phyloP scores from a whole-genome alignment of 1,140 invertebrate genomes.

The Metaphire vulgaris region DNA sequence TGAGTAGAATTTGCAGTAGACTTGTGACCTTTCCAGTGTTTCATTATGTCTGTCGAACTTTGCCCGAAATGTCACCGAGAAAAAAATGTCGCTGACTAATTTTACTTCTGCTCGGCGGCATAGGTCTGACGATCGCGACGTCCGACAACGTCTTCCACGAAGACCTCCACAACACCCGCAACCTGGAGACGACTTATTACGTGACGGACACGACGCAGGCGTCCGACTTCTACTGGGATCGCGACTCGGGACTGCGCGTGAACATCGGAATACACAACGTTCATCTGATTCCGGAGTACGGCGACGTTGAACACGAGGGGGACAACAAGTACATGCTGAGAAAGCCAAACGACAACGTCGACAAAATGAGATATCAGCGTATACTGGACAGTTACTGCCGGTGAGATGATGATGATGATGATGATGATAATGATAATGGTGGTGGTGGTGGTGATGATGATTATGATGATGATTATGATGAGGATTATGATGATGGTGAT shows the following conservation, averaged over 20 bases:
- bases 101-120: no score
- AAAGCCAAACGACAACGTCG: conserved; percentile 28
- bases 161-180: conserved; percentile 24
- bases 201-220: conserved; percentile 30
- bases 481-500: no score
- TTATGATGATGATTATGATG: no score
- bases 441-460: no score
- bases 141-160: conserved; percentile 30
- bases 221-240: conserved; percentile 27
- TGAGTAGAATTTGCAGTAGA: no score
- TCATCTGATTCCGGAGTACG: conserved; percentile 29
- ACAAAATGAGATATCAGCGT: conserved; percentile 6
- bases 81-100: no score
- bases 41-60: no score
- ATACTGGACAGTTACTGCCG: background rate
- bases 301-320: conserved; percentile 27
- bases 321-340: conserved; percentile 32
- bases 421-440: no score
- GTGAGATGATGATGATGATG: no score
- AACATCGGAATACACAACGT: conserved; percentile 30
- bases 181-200: conserved; percentile 25
- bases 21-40: no score
- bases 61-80: no score
- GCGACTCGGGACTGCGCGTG: conserved; percentile 28
- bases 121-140: conserved; percentile 22